Evolutionary conservation across 2,113 vertebrate species (phyloP).

Genomic region (Ardeotis arabs): DNA sequence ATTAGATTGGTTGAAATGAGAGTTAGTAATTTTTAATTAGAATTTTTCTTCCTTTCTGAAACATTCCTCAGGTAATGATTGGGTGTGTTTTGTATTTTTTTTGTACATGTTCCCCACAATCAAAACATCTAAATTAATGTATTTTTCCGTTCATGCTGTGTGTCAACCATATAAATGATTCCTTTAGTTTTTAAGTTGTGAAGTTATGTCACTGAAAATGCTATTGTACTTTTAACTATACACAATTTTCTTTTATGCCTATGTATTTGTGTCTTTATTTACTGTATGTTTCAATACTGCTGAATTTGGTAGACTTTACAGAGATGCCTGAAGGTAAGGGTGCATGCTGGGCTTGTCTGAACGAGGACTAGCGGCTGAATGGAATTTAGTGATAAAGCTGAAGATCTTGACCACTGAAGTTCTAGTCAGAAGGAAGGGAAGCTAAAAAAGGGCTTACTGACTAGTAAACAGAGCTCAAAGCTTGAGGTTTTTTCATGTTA

Average conservation of each 20-base stretch:
- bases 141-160: not conserved
- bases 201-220: not conserved
- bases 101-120: not conserved
- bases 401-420: rapidly evolving
- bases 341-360: not conserved
- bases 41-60: not conserved
- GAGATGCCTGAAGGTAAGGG: not conserved
- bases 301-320: not conserved
- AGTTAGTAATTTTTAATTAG: constrained; percentile 42
- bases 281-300: not conserved
- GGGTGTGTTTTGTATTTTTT: not conserved
- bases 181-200: not conserved
- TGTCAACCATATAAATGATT: not conserved
- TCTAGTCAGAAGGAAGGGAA: not conserved
- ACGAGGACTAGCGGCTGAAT: not conserved
- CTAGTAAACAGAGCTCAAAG: not conserved
- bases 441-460: not conserved
- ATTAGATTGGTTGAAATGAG: not conserved
- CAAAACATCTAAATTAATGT: not conserved
- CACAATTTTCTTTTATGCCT: not conserved
- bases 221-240: not conserved
- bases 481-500: rapidly evolving
- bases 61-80: not conserved
- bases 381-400: not conserved
- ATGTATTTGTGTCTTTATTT: not conserved